These are phyloP conservation scores for Rhegmatorhina hoffmannsi DNA, from an alignment of 2,113 vertebrate species.

Conservation along the genomic window DNA sequence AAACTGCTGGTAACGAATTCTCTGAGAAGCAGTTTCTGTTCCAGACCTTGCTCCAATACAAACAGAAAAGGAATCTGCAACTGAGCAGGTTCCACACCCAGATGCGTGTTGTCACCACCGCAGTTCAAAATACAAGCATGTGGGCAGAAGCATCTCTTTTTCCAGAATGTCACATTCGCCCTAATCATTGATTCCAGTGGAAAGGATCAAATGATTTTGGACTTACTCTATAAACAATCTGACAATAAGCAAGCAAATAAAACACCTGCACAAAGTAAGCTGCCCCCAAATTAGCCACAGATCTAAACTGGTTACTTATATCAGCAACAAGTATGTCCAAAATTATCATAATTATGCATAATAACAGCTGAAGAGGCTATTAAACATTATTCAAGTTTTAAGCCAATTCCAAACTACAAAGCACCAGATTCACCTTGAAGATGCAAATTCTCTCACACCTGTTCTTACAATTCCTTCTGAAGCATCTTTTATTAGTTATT, in stretches of 20 bases:
- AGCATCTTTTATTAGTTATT: constrained; percentile 1
- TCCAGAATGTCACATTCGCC: background rate
- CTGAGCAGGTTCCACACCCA: background rate
- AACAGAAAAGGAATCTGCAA: background rate
- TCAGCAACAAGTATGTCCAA: background rate
- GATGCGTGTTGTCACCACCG: background rate
- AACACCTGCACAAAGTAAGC: background rate
- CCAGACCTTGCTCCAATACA: background rate
- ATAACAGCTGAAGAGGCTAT: background rate
- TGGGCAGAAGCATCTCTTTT: background rate
- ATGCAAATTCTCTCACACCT: constrained; percentile 13
- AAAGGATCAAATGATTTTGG: background rate
- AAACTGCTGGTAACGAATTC: background rate
- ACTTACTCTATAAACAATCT: background rate
- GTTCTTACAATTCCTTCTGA: constrained; percentile 19
- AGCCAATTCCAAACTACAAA: background rate
- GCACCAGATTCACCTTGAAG: background rate
- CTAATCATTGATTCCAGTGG: background rate
- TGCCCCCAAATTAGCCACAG: background rate
- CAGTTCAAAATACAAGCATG: background rate
- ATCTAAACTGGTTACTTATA: background rate
- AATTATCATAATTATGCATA: background rate
- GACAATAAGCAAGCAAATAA: background rate
- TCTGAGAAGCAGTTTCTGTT: background rate
- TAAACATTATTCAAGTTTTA: background rate